A percentile compares a stretch with the other conserved stretches of the same genome.
These are phyloP conservation scores for Hyla sarda DNA, from an alignment of 2,113 vertebrate genomes.

Conservation along the genomic window DNA sequence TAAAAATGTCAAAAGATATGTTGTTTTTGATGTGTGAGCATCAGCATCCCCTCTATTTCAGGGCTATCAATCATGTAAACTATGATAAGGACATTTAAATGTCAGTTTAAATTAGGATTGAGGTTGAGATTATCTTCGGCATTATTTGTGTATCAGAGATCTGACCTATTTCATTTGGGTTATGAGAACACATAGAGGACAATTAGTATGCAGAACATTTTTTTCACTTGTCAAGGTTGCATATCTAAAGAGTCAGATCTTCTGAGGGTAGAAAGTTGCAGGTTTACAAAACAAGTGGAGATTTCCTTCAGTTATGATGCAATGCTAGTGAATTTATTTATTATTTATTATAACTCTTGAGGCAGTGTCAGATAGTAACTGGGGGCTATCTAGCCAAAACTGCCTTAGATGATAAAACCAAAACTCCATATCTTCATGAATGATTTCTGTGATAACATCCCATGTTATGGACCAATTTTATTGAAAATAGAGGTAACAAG, in stretches of 20 bases:
- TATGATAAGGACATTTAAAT: slow-evolving; percentile 25
- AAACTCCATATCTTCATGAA: too few relatives aligned
- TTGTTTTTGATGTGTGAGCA: not conserved
- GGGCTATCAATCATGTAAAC: not conserved
- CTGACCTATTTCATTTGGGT: slow-evolving; percentile 12
- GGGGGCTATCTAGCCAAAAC: too few relatives aligned
- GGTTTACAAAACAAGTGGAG: not conserved
- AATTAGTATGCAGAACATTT: not conserved
- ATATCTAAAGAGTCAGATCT: slow-evolving; percentile 12
- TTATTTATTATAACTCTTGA: too few relatives aligned
- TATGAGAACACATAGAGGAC: slow-evolving; percentile 17
- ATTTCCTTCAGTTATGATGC: not conserved
- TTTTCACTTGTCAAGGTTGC: slow-evolving; percentile 11
- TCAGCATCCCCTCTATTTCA: not conserved
- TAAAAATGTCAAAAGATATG: not conserved
- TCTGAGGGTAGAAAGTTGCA: not conserved
- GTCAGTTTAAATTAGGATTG: not conserved
- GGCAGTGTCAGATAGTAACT: too few relatives aligned
- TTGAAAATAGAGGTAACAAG: too few relatives aligned
- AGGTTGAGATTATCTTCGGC: not conserved
- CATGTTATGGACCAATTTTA: too few relatives aligned
- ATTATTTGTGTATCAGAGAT: slow-evolving; percentile 5
- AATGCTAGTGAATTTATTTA: not conserved
- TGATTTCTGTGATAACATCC: too few relatives aligned
- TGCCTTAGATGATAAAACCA: too few relatives aligned